Evolutionary conservation across 2,888 invertebrate species (phyloP).

Genomic region (Lycia hirtaria): DNA sequence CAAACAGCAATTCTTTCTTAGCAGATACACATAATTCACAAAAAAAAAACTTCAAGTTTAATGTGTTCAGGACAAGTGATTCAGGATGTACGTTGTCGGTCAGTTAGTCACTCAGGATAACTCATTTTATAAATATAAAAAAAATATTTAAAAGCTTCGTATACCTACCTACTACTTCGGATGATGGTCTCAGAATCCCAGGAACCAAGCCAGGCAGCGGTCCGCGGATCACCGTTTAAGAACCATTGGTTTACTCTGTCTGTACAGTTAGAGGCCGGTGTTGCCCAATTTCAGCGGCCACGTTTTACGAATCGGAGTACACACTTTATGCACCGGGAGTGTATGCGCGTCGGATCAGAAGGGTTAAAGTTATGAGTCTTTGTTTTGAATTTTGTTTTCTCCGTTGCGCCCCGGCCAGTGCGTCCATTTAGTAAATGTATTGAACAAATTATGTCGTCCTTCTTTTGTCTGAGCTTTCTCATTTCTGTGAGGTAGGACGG

Average conservation of each 20-base stretch:
- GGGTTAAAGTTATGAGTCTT: slow-evolving; percentile 71
- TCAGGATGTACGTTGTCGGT: too few relatives aligned
- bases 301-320: slow-evolving; percentile 52
- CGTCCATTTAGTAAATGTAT: slow-evolving; percentile 57
- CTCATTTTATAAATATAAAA: too few relatives aligned
- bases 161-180: too few relatives aligned
- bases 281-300: slow-evolving; percentile 43
- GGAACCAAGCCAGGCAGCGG: too few relatives aligned
- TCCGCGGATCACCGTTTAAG: slow-evolving; percentile 4
- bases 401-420: slow-evolving; percentile 56
- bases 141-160: too few relatives aligned
- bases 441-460: slow-evolving; percentile 56
- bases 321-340: slow-evolving; percentile 56
- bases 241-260: slow-evolving; percentile 43
- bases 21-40: too few relatives aligned
- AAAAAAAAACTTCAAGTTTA: too few relatives aligned
- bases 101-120: too few relatives aligned
- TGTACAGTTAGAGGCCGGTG: slow-evolving; percentile 31
- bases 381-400: slow-evolving; percentile 74
- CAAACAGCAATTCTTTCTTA: too few relatives aligned
- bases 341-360: slow-evolving; percentile 65
- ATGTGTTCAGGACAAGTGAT: too few relatives aligned
- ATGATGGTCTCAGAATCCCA: too few relatives aligned
- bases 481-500: slow-evolving; percentile 29
- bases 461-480: slow-evolving; percentile 55